Evolutionary conservation across 2,113 vertebrate species (phyloP).

Genomic region (Ailuropoda melanoleuca): DNA sequence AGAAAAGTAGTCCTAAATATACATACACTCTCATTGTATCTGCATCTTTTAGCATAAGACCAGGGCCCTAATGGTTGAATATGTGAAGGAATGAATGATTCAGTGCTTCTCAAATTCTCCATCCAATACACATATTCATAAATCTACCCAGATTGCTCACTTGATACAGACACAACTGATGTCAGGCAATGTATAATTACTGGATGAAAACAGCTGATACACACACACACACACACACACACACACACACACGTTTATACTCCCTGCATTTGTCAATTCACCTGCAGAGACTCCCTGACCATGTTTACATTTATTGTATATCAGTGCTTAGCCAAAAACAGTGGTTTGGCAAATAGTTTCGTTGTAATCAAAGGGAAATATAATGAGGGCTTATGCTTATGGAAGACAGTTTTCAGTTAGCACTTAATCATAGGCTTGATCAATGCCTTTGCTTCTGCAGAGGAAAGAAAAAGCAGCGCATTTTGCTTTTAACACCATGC

Average conservation of each 20-base stretch:
- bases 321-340: background rate
- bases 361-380: slow-evolving; percentile 5
- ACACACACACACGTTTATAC: background rate
- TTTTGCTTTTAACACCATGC: slow-evolving; percentile 31
- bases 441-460: slow-evolving; percentile 27
- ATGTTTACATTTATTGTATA: background rate
- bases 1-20: background rate
- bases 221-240: background rate
- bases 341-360: background rate
- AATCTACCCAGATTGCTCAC: background rate
- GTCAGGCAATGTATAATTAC: background rate
- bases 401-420: background rate
- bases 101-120: background rate
- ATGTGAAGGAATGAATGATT: background rate
- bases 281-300: background rate
- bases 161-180: background rate
- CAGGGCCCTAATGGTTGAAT: background rate
- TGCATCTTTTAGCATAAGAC: background rate
- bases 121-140: background rate
- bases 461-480: background rate
- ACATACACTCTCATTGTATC: background rate
- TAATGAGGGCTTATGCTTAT: background rate
- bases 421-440: slow-evolving; percentile 33
- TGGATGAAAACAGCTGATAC: background rate
- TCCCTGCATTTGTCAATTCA: background rate